phyloP scores from a whole-genome alignment of 2,797 vertebrate species.

The Phrynocephalus vlangalii region DNA sequence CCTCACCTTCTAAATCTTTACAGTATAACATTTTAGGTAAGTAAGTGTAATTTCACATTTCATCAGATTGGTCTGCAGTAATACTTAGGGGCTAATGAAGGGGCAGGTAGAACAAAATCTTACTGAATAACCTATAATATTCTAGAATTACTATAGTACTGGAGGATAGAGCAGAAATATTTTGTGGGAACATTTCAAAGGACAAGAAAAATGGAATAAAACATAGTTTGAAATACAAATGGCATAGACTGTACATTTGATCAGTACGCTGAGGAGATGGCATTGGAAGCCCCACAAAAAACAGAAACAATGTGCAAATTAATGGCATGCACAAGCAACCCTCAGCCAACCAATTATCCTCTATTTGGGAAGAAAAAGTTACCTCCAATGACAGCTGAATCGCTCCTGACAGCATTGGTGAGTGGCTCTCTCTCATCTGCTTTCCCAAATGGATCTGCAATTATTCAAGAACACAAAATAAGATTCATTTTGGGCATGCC shows the following conservation, averaged over 20 bases:
- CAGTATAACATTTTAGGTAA: neutral
- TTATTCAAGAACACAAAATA: conserved; percentile 55
- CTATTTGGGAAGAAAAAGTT: conserved; percentile 47
- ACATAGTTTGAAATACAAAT: too few relatives aligned
- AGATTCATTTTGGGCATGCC: conserved; percentile 34
- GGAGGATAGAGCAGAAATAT: neutral
- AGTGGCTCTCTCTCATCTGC: conserved; percentile 85
- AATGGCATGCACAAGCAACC: neutral
- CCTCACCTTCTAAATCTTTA: too few relatives aligned
- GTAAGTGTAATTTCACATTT: neutral
- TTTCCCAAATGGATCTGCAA: conserved; percentile 81
- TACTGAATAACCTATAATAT: neutral
- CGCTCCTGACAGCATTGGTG: conserved; percentile 84
- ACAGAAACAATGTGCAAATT: neutral
- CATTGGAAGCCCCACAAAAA: neutral
- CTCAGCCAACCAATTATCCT: neutral
- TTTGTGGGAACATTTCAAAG: neutral
- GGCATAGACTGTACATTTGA: neutral
- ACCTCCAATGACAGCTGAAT: conserved; percentile 94
- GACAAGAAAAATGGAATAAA: neutral
- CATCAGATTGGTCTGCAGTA: neutral
- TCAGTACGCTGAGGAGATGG: neutral
- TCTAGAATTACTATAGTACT: neutral
- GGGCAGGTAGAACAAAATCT: neutral
- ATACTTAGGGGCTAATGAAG: neutral